Evolutionary conservation across 2,888 invertebrate genomes (phyloP).

Genomic region (Heteromyza rotundicornis): DNA sequence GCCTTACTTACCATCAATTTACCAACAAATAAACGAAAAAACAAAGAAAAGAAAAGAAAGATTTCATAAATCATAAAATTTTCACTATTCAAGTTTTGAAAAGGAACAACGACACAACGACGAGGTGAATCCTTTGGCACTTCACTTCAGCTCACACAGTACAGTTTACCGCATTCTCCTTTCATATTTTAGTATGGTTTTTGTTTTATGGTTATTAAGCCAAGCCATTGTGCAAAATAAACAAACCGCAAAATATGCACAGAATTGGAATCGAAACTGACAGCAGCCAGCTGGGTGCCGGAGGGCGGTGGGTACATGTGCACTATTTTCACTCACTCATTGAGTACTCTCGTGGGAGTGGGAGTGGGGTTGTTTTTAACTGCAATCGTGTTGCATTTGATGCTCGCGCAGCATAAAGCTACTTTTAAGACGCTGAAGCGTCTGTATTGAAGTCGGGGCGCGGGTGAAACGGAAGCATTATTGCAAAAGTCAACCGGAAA

Average conservation of each 20-base stretch:
- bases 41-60: too few relatives aligned
- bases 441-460: not conserved
- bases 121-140: too few relatives aligned
- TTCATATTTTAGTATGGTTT: too few relatives aligned
- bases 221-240: not conserved
- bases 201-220: slow-evolving; percentile 1
- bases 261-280: not conserved
- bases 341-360: too few relatives aligned
- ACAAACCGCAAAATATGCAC: not conserved
- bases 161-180: too few relatives aligned
- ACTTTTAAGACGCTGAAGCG: not conserved
- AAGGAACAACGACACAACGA: too few relatives aligned
- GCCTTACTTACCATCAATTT: too few relatives aligned
- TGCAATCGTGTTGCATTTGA: not conserved
- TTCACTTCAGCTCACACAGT: too few relatives aligned
- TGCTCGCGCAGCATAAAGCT: not conserved
- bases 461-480: not conserved
- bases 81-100: too few relatives aligned
- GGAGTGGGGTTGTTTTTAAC: not conserved
- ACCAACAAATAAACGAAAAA: too few relatives aligned
- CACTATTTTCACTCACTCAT: too few relatives aligned
- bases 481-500: not conserved
- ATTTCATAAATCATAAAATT: too few relatives aligned
- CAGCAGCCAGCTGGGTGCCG: not conserved
- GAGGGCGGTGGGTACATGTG: not conserved